phyloP scores from a whole-genome alignment of 2,797 vertebrate species.

The Telmatherina bonti region DNA sequence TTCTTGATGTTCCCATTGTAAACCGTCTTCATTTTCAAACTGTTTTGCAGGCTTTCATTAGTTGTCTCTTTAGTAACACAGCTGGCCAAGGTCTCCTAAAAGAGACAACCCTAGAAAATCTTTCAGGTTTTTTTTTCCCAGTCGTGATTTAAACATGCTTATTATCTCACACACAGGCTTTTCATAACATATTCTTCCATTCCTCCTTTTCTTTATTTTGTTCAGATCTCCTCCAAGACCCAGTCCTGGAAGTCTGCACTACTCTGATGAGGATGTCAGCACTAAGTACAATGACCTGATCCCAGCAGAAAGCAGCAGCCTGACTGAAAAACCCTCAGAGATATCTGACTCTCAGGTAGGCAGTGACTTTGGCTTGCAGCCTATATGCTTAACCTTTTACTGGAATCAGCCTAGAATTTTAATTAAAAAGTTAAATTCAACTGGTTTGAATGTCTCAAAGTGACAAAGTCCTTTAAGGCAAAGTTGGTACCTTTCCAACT shows the following conservation, averaged over 20 bases:
- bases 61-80: slow-evolving; percentile 34
- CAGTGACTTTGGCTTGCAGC: slow-evolving; percentile 21
- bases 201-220: slow-evolving; percentile 10
- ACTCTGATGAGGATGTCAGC: slow-evolving; percentile 97
- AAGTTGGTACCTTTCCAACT: slow-evolving; percentile 44
- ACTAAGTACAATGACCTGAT: slow-evolving; percentile 96
- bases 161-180: slow-evolving; percentile 3
- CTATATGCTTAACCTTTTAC: slow-evolving; percentile 3
- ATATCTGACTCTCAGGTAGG: slow-evolving; percentile 96
- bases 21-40: slow-evolving; percentile 21
- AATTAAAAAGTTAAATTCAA: slow-evolving; percentile 44
- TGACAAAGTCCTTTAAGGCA: slow-evolving; percentile 37
- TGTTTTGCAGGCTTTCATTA: slow-evolving; percentile 20
- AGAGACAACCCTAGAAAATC: slow-evolving; percentile 16
- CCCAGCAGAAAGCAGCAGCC: slow-evolving; percentile 96
- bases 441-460: slow-evolving; percentile 39
- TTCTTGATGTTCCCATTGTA: slow-evolving; percentile 14
- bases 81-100: slow-evolving; percentile 8
- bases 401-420: slow-evolving; percentile 31
- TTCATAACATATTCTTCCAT: slow-evolving; percentile 4
- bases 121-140: neutral
- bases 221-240: slow-evolving; percentile 93
- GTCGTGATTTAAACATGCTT: slow-evolving; percentile 22
- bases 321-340: slow-evolving; percentile 97
- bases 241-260: slow-evolving; percentile 96